Evolutionary conservation across 2,797 vertebrate genomes (phyloP).

Genomic region (Kryptolebias ocellatus): DNA sequence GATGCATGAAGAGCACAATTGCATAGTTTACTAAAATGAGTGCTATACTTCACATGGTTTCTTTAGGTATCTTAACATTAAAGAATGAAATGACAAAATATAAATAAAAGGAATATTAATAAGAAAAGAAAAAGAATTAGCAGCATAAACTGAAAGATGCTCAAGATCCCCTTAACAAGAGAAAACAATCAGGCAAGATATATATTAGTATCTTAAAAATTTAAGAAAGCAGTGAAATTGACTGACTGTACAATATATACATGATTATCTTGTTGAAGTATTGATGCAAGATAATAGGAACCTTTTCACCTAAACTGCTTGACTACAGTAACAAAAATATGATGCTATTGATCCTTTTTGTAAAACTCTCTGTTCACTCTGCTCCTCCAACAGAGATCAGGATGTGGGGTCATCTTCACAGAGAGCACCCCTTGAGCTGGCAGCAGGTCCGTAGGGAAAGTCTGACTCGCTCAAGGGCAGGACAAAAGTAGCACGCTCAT

Average conservation of each 20-base stretch:
- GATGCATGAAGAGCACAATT: neutral
- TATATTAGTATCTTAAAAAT: too few species aligned
- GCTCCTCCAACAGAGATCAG: conserved; percentile 53
- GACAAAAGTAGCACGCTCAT: conserved; percentile 31
- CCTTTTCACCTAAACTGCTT: conserved; percentile 30
- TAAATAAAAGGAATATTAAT: neutral
- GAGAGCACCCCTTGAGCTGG: conserved; percentile 40
- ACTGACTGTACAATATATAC: neutral
- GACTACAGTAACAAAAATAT: conserved; percentile 41
- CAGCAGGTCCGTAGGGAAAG: conserved; percentile 52
- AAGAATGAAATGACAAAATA: neutral
- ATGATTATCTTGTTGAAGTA: conserved; percentile 25
- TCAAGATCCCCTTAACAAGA: too few species aligned
- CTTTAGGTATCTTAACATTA: neutral
- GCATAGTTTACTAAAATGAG: neutral
- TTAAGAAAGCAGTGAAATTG: neutral
- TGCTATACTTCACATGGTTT: neutral
- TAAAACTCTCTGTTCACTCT: conserved; percentile 55
- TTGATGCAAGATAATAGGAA: conserved; percentile 35
- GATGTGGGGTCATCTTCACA: conserved; percentile 62
- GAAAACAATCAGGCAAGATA: neutral
- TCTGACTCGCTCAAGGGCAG: conserved; percentile 69
- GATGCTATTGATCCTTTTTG: conserved; percentile 57
- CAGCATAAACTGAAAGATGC: neutral
- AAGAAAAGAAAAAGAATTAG: neutral